Base-by-base conservation (phyloP, 2,888 invertebrate genomes). In the Noctua janthe region DNA sequence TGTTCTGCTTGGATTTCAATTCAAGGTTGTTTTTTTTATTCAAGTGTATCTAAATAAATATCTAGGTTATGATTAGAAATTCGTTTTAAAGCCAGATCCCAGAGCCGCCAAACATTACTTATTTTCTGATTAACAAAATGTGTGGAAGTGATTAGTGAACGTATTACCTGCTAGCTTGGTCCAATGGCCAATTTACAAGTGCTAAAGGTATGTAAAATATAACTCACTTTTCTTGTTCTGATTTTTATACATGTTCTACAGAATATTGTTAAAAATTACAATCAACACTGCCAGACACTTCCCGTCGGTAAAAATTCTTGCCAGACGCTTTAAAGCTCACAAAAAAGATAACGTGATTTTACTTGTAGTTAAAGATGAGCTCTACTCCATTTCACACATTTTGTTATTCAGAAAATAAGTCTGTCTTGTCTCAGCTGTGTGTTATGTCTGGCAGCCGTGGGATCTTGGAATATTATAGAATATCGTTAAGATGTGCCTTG, bases 401-500 rank as follows among this genome's bases (percentile, higher is more conserved):
- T 39, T 66, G 20, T 20, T 66, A 39, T 39, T 20, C 64, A 35
- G 64, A 66, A 20, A 66, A 66, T 35, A 20, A 4, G 10, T 20
- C 4, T 39, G 39, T 39, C 39, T 39, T 35, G 35, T 35, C 35
- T 4, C 4, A 4, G 39, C 39, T 39, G 39, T 39, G 39, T 39
- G 39, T 39, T 5, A 39, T 39, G 0, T 39, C 20, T 39, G 4
- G 35, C 39, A 20, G 10, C 5, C 2, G 20, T 66, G 35, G 10
- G 10, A 66, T 20, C 64, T 39, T 66, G 5, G 20, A 39, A 5
- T 66, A 69, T 47, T 47, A 72, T 54, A 79, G 59, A 86, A 78
- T 81, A 86, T 87, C 29, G 80, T 81, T 91, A 90, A 91, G 88
- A 89, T 90, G 93, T 93, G 93, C 93, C 93, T 93, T 93, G 89